These are phyloP conservation scores for Hydropsyche betteni DNA, from an alignment of 2,888 invertebrate genomes.

Conservation along the genomic window DNA sequence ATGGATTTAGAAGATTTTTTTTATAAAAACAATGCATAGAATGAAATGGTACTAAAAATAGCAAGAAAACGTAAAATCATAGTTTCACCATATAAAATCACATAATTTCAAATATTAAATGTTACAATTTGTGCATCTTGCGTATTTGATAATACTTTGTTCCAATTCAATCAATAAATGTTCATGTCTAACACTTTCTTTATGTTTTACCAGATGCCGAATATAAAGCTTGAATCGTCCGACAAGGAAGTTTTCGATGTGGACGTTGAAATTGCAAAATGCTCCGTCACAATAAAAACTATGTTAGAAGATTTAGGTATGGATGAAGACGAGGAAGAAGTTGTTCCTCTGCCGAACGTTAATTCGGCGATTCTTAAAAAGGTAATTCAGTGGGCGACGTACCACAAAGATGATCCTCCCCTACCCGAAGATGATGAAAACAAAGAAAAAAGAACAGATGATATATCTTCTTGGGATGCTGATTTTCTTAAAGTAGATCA, in stretches of 20 bases:
- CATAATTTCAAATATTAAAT: too few relatives aligned
- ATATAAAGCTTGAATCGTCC: slow-evolving; percentile 92
- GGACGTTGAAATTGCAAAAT: slow-evolving; percentile 96
- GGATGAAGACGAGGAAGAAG: slow-evolving; percentile 93
- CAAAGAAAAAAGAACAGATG: slow-evolving; percentile 98
- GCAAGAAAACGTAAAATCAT: too few relatives aligned
- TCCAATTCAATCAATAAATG: too few relatives aligned
- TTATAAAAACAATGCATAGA: too few relatives aligned
- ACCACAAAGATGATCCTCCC: slow-evolving; percentile 95
- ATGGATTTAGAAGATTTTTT: too few relatives aligned
- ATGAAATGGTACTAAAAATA: too few relatives aligned
- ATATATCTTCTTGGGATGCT: slow-evolving; percentile 98
- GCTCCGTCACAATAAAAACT: slow-evolving; percentile 97
- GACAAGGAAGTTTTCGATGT: slow-evolving; percentile 97
- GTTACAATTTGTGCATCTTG: too few relatives aligned
- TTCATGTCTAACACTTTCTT: not conserved
- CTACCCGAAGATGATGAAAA: slow-evolving; percentile 97
- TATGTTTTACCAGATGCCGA: slow-evolving; percentile 78
- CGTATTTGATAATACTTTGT: too few relatives aligned
- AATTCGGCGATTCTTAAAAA: slow-evolving; percentile 96
- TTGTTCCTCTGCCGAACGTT: slow-evolving; percentile 96
- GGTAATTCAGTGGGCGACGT: slow-evolving; percentile 92
- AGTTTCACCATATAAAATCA: too few relatives aligned
- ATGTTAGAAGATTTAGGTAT: slow-evolving; percentile 95
- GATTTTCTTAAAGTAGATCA: slow-evolving; percentile 99